phyloP scores from a whole-genome alignment of 2,888 invertebrate genomes.

The Xestia c-nigrum region DNA sequence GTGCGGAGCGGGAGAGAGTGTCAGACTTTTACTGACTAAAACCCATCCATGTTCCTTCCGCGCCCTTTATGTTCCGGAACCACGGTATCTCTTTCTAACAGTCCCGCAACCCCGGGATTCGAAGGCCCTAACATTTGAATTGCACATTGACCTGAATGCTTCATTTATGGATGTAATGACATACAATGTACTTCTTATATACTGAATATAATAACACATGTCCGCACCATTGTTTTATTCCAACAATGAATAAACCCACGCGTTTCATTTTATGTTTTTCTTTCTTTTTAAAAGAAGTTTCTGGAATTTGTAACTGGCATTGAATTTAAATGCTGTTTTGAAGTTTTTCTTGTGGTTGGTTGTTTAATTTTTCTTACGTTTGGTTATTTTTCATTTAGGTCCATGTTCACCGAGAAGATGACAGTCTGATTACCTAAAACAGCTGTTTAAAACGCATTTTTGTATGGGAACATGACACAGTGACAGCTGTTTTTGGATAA shows the following conservation, averaged over 20 bases:
- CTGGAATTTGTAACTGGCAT: slow-evolving; percentile 20
- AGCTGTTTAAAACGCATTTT: too few relatives aligned
- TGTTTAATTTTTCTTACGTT: not conserved
- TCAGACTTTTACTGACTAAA: too few relatives aligned
- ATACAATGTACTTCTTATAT: slow-evolving; percentile 24
- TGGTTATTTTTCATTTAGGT: not conserved
- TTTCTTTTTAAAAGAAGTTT: slow-evolving; percentile 31
- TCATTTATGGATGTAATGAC: slow-evolving; percentile 51
- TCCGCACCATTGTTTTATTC: slow-evolving; percentile 54
- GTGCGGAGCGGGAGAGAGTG: too few relatives aligned
- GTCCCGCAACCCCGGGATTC: too few relatives aligned
- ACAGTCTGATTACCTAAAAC: too few relatives aligned
- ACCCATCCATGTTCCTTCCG: too few relatives aligned
- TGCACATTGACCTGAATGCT: slow-evolving; percentile 62
- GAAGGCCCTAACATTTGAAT: slow-evolving; percentile 50
- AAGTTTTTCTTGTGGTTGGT: not conserved
- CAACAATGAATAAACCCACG: slow-evolving; percentile 54
- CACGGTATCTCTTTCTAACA: too few relatives aligned
- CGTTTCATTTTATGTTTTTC: slow-evolving; percentile 22
- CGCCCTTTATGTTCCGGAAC: too few relatives aligned
- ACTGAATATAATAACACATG: slow-evolving; percentile 49
- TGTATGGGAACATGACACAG: too few relatives aligned
- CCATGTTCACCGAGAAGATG: too few relatives aligned
- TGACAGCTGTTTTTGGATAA: too few relatives aligned
- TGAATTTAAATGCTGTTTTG: slow-evolving; percentile 13